These are phyloP conservation scores for Sicus ferrugineus DNA, from an alignment of 2,888 invertebrate species.

Conservation along the genomic window DNA sequence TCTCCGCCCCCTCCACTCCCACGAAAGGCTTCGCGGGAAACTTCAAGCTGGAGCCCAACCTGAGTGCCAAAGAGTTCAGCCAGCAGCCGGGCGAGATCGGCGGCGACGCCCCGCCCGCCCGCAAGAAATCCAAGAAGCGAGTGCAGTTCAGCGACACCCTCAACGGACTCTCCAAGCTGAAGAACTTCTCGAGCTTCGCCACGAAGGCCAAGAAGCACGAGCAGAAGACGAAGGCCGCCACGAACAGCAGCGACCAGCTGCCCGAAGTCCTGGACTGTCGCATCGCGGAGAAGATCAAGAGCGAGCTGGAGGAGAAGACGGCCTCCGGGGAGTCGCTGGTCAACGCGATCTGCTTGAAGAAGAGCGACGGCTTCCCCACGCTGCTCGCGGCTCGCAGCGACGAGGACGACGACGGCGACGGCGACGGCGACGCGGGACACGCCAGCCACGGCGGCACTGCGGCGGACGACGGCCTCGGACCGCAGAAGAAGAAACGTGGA, in stretches of 20 bases:
- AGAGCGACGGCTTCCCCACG: conserved; percentile 32
- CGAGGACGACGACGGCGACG: conserved; percentile 56
- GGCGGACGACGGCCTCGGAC: conserved; percentile 42
- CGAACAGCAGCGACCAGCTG: conserved; percentile 49
- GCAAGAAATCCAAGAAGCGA: conserved; percentile 60
- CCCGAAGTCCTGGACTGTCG: conserved; percentile 64
- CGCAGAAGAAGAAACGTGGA: conserved; percentile 32
- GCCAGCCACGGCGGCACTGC: conserved; percentile 32
- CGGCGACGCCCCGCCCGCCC: conserved; percentile 47
- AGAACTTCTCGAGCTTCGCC: conserved; percentile 51
- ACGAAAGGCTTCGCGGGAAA: conserved; percentile 62
- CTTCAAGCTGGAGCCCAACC: conserved; percentile 62
- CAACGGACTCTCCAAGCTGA: conserved; percentile 55
- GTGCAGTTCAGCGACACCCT: conserved; percentile 62
- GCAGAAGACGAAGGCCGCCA: conserved; percentile 35
- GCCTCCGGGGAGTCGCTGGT: conserved; percentile 54
- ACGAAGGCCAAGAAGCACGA: conserved; percentile 58
- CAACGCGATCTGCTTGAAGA: conserved; percentile 54
- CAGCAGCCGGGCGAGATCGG: conserved; percentile 37
- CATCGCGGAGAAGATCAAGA: conserved; percentile 64
- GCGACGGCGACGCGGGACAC: conserved; percentile 43
- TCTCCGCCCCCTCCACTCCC: conserved; percentile 58
- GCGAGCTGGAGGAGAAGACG: conserved; percentile 60
- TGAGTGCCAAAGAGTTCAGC: conserved; percentile 62
- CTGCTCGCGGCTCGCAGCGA: conserved; percentile 41